phyloP scores from a whole-genome alignment of 2,113 vertebrate species.

The Oncorhynchus tshawytscha region DNA sequence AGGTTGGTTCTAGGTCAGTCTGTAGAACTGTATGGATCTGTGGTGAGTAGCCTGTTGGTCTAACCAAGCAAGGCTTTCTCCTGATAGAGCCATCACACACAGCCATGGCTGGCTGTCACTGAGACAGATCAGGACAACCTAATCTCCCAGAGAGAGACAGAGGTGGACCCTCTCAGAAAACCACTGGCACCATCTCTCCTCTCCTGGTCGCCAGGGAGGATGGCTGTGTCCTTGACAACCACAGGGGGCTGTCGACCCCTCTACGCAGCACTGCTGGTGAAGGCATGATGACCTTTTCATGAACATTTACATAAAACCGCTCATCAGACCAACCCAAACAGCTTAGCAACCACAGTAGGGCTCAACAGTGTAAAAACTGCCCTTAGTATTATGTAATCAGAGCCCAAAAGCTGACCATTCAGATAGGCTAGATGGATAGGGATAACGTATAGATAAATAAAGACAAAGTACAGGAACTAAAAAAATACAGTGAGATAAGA shows the following conservation, averaged over 20 bases:
- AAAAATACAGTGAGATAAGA: neutral
- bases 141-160: slow-evolving; percentile 38
- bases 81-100: slow-evolving; percentile 39
- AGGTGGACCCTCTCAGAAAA: slow-evolving; percentile 26
- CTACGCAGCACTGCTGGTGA: slow-evolving; percentile 40
- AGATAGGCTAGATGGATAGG: neutral
- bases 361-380: neutral
- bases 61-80: slow-evolving; percentile 34
- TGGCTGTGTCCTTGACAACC: slow-evolving; percentile 60
- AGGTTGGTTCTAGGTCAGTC: too few relatives aligned
- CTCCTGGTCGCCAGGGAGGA: slow-evolving; percentile 31
- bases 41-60: slow-evolving; percentile 31
- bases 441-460: neutral
- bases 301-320: slow-evolving; percentile 47
- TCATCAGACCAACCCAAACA: slow-evolving; percentile 16
- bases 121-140: slow-evolving; percentile 50
- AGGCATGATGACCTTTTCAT: slow-evolving; percentile 39
- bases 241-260: neutral
- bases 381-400: neutral
- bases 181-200: neutral
- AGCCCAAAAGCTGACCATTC: too few relatives aligned
- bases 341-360: neutral
- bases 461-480: neutral
- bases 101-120: slow-evolving; percentile 39
- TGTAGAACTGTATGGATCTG: slow-evolving; percentile 7